phyloP scores from a whole-genome alignment of 2,888 invertebrate genomes.

The Gymnoscelis rufifasciata region DNA sequence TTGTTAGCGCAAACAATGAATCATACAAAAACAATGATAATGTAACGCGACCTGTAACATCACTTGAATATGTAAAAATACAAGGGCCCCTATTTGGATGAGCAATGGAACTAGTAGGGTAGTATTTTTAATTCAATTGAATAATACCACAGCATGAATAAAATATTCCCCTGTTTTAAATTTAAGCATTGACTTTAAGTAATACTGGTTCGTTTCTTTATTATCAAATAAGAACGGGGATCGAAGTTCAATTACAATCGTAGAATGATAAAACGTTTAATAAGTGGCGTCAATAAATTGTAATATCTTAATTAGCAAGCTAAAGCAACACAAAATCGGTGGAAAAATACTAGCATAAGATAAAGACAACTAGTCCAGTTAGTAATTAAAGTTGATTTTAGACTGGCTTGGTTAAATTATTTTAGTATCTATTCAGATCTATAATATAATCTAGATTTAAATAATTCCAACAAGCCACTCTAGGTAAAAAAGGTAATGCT shows the following conservation, averaged over 20 bases:
- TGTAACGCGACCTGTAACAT: conserved; percentile 44
- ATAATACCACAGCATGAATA: background rate
- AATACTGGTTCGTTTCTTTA: background rate
- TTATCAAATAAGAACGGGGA: conserved; percentile 10
- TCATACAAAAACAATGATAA: conserved; percentile 46
- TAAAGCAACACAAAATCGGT: conserved; percentile 6
- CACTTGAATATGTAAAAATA: conserved; percentile 47
- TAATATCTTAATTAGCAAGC: conserved; percentile 7
- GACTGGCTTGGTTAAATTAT: too few species aligned
- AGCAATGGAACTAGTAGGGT: conserved; percentile 19
- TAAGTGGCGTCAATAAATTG: conserved; percentile 13
- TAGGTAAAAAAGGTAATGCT: too few species aligned
- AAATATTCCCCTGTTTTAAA: background rate
- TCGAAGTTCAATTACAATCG: conserved; percentile 23
- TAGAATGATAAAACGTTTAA: conserved; percentile 18
- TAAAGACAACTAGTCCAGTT: too few species aligned
- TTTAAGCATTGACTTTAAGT: background rate
- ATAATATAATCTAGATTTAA: too few species aligned
- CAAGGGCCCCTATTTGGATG: conserved; percentile 31
- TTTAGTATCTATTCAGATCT: too few species aligned
- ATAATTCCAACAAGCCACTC: too few species aligned
- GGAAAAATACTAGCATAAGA: background rate
- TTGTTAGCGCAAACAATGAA: conserved; percentile 42
- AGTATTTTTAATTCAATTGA: background rate
- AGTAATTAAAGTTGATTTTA: too few species aligned